These are phyloP conservation scores for Limnephilus auricula DNA, from an alignment of 2,888 invertebrate species.

Conservation along the genomic window DNA sequence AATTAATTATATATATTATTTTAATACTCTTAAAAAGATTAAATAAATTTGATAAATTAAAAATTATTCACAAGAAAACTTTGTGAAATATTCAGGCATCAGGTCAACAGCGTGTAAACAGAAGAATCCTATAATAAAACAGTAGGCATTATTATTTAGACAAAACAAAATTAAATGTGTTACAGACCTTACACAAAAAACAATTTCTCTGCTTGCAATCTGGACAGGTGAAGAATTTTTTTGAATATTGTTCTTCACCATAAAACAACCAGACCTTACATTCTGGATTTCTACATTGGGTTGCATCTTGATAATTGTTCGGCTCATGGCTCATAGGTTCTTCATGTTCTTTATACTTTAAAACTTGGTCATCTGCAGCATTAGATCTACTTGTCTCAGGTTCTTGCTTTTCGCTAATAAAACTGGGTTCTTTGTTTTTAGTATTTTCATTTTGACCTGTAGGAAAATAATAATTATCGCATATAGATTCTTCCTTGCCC, in stretches of 20 bases:
- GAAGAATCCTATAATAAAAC: too few relatives aligned
- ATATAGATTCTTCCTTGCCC: not conserved
- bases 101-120: too few relatives aligned
- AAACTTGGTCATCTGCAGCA: not conserved
- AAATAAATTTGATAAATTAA: too few relatives aligned
- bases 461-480: not conserved
- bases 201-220: not conserved
- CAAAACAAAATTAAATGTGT: not conserved
- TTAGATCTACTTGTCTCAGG: not conserved
- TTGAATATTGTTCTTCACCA: not conserved
- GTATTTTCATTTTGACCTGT: not conserved
- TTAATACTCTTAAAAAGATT: not conserved
- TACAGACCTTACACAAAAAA: not conserved
- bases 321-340: not conserved
- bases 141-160: not conserved
- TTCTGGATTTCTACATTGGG: not conserved
- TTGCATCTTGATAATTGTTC: not conserved
- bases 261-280: not conserved
- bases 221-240: not conserved
- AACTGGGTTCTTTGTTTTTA: not conserved
- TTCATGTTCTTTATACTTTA: not conserved
- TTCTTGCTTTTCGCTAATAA: not conserved
- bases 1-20: not conserved
- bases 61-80: not conserved
- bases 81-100: not conserved